These are phyloP conservation scores for Drosophila setosimentum DNA, from an alignment of 2,888 invertebrate genomes.

Conservation along the genomic window DNA sequence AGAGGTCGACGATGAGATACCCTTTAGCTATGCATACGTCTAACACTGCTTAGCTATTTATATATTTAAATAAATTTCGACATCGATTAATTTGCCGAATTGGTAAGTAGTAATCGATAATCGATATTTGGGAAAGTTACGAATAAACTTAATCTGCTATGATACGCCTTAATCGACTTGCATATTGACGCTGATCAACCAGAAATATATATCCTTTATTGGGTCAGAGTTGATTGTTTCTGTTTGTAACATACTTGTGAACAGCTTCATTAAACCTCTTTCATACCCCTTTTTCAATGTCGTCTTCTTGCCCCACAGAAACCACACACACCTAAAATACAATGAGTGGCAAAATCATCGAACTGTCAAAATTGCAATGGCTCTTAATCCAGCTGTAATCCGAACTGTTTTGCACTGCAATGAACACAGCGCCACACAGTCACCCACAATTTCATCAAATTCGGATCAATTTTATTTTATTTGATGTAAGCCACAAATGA, in stretches of 20 bases:
- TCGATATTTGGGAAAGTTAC: background rate
- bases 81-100: background rate
- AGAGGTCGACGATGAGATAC: background rate
- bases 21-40: background rate
- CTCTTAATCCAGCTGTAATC: slow-evolving; percentile 5
- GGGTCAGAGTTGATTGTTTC: background rate
- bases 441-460: background rate
- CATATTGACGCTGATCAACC: background rate
- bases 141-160: background rate
- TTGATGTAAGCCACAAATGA: background rate
- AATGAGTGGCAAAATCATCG: background rate
- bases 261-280: background rate
- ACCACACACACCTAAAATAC: slow-evolving; percentile 2
- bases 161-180: background rate
- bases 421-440: too few species aligned
- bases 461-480: background rate
- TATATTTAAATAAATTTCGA: background rate
- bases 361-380: background rate
- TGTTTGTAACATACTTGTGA: too few species aligned
- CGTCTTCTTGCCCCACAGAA: slow-evolving; percentile 9
- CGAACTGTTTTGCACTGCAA: background rate
- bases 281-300: background rate
- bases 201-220: background rate
- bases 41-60: background rate
- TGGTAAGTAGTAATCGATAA: background rate